Evolutionary conservation across 2,888 invertebrate genomes (phyloP).

Genomic region (Pinctada fucata): DNA sequence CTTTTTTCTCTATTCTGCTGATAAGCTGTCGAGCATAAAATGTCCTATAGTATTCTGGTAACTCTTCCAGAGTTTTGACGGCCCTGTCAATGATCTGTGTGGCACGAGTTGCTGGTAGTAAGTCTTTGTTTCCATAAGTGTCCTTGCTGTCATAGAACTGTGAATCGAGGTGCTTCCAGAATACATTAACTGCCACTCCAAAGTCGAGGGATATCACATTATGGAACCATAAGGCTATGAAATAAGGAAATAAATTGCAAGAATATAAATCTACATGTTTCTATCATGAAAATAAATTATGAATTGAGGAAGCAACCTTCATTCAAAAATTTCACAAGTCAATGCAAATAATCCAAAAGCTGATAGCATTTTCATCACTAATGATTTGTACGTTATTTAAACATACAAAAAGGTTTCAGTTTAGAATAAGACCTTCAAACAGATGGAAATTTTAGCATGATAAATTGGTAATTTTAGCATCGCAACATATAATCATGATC

Average conservation of each 20-base stretch:
- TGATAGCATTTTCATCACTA: no score
- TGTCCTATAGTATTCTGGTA: conserved; percentile 78
- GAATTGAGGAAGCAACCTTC: no score
- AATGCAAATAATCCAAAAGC: no score
- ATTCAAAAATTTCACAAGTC: no score
- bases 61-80: conserved; percentile 75
- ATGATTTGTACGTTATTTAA: no score
- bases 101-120: conserved; percentile 77
- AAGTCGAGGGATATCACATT: conserved; percentile 79
- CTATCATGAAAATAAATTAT: no score
- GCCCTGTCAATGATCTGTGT: conserved; percentile 78
- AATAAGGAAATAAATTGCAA: neutral
- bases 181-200: conserved; percentile 80
- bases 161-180: conserved; percentile 79
- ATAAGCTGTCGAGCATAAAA: conserved; percentile 78
- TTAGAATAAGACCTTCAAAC: no score
- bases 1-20: conserved; percentile 67
- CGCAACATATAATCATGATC: no score
- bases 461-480: no score
- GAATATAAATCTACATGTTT: neutral
- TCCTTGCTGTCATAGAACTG: conserved; percentile 79
- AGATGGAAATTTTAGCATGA: no score
- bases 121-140: conserved; percentile 80
- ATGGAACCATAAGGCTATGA: conserved; percentile 80
- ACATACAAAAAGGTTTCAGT: no score